Percentiles rank a stretch among this genome's conserved stretches.
Conservation (phyloP, 2,113 vertebrate species). For the Bubo blakistoni region DNA sequence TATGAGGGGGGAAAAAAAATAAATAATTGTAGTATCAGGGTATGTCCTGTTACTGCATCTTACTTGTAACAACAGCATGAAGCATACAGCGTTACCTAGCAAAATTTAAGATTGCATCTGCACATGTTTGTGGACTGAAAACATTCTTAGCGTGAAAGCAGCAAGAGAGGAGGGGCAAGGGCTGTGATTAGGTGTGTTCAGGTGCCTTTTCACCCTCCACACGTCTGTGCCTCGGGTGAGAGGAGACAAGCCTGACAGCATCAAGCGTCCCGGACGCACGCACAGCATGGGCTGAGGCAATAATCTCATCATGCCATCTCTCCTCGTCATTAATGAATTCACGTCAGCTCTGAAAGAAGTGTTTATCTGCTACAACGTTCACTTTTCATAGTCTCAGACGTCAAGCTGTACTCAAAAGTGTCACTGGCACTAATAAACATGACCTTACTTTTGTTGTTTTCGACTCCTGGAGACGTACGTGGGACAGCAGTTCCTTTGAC, state of each 20-base stretch:
- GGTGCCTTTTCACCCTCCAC: background rate
- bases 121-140: accelerated
- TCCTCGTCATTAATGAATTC: background rate
- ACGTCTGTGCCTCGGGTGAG: accelerated
- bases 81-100: accelerated
- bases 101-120: background rate
- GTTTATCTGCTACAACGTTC: background rate
- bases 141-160: background rate
- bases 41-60: background rate
- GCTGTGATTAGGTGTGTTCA: background rate
- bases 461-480: background rate
- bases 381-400: background rate
- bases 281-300: background rate
- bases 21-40: accelerated
- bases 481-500: background rate
- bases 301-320: background rate
- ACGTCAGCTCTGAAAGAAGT: background rate
- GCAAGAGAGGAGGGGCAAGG: background rate
- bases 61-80: accelerated
- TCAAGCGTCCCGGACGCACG: accelerated
- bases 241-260: background rate
- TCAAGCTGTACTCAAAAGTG: background rate
- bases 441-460: background rate
- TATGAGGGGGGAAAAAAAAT: background rate
- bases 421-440: background rate